Conservation (phyloP, 2,888 invertebrate species). For the Leucoma salicis region DNA sequence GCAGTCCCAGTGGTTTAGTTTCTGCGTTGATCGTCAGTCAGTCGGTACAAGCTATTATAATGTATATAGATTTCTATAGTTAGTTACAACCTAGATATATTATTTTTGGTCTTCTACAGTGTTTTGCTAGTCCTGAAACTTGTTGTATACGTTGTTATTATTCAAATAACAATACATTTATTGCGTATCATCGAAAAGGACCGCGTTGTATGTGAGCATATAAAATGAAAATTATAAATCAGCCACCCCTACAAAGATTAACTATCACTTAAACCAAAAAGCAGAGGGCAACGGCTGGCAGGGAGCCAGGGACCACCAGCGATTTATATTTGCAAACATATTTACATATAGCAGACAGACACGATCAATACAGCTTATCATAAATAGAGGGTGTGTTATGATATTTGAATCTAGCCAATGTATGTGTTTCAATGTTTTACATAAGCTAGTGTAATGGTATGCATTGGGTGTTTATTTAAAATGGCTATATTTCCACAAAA, state of each 20-base stretch:
- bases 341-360: constrained; percentile 45
- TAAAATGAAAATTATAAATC: constrained; percentile 24
- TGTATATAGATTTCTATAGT: no score
- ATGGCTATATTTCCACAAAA: no score
- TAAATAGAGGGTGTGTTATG: constrained; percentile 12
- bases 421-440: constrained; percentile 2
- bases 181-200: background rate
- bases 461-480: no score
- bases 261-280: constrained; percentile 49
- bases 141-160: no score
- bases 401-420: constrained; percentile 12
- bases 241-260: constrained; percentile 35
- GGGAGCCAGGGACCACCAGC: constrained; percentile 53
- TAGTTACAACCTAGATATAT: no score
- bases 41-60: no score
- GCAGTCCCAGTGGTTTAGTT: no score
- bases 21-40: no score
- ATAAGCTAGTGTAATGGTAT: background rate
- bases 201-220: background rate
- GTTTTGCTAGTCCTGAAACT: no score
- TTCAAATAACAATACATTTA: background rate
- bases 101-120: no score
- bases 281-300: constrained; percentile 44
- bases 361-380: constrained; percentile 34
- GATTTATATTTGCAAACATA: constrained; percentile 58